Evolutionary conservation across 1,140 invertebrate species (phyloP).

Genomic region (Episyrphus balteatus): DNA sequence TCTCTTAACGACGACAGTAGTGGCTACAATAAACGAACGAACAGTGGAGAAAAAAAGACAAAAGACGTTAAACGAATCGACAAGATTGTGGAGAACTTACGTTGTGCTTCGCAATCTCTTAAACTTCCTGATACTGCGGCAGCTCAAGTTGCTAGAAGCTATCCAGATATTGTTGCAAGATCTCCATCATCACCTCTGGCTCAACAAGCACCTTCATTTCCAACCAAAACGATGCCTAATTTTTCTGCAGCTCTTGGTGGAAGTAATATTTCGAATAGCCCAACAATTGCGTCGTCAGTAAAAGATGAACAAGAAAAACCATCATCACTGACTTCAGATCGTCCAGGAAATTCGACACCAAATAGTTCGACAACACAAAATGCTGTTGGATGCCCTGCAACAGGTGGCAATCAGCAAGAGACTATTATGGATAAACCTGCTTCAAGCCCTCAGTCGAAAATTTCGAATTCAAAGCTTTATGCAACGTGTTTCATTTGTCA

Average conservation of each 20-base stretch:
- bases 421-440: neutral
- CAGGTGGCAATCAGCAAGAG: neutral
- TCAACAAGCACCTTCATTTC: slow-evolving; percentile 9
- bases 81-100: slow-evolving; percentile 25
- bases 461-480: slow-evolving; percentile 38
- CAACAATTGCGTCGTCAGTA: neutral
- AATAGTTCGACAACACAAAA: neutral
- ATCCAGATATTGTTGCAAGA: neutral
- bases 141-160: neutral
- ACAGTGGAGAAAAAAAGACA: slow-evolving; percentile 9
- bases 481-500: slow-evolving; percentile 76
- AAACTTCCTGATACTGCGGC: slow-evolving; percentile 2
- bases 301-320: slow-evolving; percentile 7
- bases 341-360: neutral
- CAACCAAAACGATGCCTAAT: slow-evolving; percentile 14
- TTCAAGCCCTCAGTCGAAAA: slow-evolving; percentile 13
- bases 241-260: slow-evolving; percentile 19
- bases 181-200: neutral
- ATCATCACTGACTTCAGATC: neutral
- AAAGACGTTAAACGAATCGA: slow-evolving; percentile 31
- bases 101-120: neutral
- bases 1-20: neutral
- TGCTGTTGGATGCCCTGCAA: neutral
- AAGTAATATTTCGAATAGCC: too few species aligned
- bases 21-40: neutral